A percentile compares a stretch with the other conserved stretches of the same genome.
These are phyloP conservation scores for Azorinus chamasolen DNA, from an alignment of 2,888 invertebrate genomes.

Conservation along the genomic window DNA sequence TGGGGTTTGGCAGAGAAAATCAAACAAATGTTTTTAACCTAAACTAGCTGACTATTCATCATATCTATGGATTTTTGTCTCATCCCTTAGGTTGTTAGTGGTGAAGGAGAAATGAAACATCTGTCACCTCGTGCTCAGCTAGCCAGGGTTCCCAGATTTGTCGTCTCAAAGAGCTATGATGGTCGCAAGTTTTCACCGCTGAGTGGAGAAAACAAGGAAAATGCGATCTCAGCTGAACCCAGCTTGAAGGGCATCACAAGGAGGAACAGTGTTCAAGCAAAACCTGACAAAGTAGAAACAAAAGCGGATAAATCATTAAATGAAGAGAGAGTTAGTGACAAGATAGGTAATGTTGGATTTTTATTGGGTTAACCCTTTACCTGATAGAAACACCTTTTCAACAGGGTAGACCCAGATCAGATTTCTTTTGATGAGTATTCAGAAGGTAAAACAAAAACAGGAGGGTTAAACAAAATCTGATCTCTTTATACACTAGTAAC, in stretches of 20 bases:
- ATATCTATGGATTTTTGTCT: too few species aligned
- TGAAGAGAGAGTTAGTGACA: background rate
- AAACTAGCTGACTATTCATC: too few species aligned
- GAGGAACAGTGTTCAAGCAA: background rate
- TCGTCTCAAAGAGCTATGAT: constrained; percentile 35
- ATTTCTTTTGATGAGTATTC: too few species aligned
- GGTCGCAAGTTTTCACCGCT: constrained; percentile 39
- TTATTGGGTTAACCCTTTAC: background rate
- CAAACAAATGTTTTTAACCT: too few species aligned
- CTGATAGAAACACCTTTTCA: background rate
- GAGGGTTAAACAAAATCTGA: too few species aligned
- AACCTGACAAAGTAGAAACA: constrained; percentile 2
- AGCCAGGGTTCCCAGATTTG: constrained; percentile 28
- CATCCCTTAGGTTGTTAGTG: constrained; percentile 1
- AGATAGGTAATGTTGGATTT: background rate
- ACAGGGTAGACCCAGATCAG: background rate
- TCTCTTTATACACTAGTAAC: too few species aligned
- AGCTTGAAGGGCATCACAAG: background rate
- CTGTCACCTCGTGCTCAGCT: constrained; percentile 24
- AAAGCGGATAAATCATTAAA: background rate
- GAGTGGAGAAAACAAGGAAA: constrained; percentile 54
- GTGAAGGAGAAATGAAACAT: background rate
- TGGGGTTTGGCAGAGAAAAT: too few species aligned
- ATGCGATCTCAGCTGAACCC: background rate
- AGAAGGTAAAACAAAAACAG: too few species aligned